Evolutionary conservation across 2,113 vertebrate genomes (phyloP), one percentile per base, ranked within the genome.

Genomic region (Pomatorhinus ruficollis): DNA sequence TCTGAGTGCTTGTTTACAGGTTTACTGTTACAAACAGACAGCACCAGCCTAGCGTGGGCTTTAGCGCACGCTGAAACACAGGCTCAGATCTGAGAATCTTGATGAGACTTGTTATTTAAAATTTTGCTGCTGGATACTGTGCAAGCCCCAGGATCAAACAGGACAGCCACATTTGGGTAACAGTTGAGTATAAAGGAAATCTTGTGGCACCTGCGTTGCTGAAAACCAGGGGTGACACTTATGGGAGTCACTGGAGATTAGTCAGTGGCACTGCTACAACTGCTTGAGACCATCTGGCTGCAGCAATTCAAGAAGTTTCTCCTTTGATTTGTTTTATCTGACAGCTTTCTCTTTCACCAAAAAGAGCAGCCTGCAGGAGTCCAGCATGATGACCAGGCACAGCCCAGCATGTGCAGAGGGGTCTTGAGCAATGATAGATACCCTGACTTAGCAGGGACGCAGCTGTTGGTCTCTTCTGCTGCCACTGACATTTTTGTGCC

Each of bases 181-280:
- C 33, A 60, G 24, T 3, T 57, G 61, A 60, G 37, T 63, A 37
- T 23, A 44, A 83, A 60, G 40, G 49, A 79, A 92, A 60, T 45
- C 20, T 44, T 0, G 0, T 57, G 40, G 37, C 15, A 5, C 19
- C 9, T 37, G 31, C 2, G n/a, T 9, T 72, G 40, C 59, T 86
- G 53, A 60, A 83, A 95, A 52, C 27, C 45, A 21, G 9, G 12
- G 21, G 5, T 85, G 21, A 17, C 24, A 13, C 20, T 42, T 20
- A 13, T 2, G 33, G 15, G 11, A 74, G 17, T n/a, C 42, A 33
- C 42, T 21, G 50, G 45, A 54, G 19, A 52, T 78, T 42, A 33
- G 23, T 59, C 56, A 40, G 22, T 5, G 9, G 28, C 56, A 54
- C 30, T 50, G 39, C 59, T 74, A 31, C 54, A 76, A 27, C 49